These are phyloP conservation scores for Premnoplex brunnescens DNA, from an alignment of 2,797 vertebrate species.

Conservation along the genomic window DNA sequence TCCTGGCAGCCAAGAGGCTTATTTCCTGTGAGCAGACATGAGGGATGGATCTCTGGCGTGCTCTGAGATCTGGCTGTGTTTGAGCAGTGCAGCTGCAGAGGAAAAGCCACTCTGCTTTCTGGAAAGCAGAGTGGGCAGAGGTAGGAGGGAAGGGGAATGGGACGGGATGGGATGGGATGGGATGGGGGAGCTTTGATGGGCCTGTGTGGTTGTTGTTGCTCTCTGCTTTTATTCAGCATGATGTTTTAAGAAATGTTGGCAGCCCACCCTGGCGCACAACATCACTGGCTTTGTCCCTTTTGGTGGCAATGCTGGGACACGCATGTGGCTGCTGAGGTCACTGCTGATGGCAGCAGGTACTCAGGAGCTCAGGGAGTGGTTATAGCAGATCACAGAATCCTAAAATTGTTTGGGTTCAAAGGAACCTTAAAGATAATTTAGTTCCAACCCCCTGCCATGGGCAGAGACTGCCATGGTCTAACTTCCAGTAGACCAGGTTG, in stretches of 20 bases:
- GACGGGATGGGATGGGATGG: fast-evolving
- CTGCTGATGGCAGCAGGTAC: too few species aligned
- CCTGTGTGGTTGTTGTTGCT: fast-evolving
- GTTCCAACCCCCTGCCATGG: not conserved
- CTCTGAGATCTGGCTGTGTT: not conserved
- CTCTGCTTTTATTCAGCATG: not conserved
- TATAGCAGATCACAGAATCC: not conserved
- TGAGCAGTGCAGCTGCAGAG: fast-evolving
- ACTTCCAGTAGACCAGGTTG: not conserved
- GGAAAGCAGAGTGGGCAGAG: not conserved
- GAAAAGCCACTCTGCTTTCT: fast-evolving
- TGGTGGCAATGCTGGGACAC: not conserved
- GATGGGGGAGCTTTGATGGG: fast-evolving
- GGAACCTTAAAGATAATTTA: not conserved
- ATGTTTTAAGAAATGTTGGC: not conserved
- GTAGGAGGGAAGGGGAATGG: fast-evolving
- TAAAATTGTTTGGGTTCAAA: not conserved
- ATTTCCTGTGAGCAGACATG: not conserved
- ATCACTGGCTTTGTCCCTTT: not conserved
- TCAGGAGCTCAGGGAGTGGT: not conserved
- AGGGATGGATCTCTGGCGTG: not conserved
- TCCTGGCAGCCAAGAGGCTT: not conserved
- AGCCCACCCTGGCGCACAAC: not conserved
- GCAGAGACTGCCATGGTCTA: not conserved
- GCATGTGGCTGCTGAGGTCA: not conserved